These are phyloP conservation scores for Pseudorectes ferrugineus DNA, from an alignment of 2,113 vertebrate species.

Conservation along the genomic window DNA sequence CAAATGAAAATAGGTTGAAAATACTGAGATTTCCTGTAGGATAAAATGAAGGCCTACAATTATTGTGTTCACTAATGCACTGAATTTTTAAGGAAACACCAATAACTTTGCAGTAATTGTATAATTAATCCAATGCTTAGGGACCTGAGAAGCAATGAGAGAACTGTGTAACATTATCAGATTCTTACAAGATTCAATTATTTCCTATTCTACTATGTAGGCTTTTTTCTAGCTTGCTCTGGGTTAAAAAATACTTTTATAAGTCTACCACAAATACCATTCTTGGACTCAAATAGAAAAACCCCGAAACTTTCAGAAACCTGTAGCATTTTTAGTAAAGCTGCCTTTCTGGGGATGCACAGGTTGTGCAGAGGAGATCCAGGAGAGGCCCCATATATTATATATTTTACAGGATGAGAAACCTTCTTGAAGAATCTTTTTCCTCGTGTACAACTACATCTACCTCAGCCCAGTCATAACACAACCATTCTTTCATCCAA, in stretches of 20 bases:
- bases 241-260: not conserved
- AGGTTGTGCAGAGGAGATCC: not conserved
- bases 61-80: not conserved
- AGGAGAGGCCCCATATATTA: not conserved
- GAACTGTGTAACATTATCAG: not conserved
- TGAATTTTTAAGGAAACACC: not conserved
- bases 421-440: not conserved
- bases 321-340: not conserved
- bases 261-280: rapidly evolving
- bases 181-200: not conserved
- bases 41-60: not conserved
- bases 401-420: not conserved
- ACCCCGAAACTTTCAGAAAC: not conserved
- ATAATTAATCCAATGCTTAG: not conserved
- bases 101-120: not conserved
- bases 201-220: rapidly evolving
- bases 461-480: not conserved
- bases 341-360: not conserved
- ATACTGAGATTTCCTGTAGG: not conserved
- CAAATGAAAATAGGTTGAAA: not conserved
- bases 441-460: not conserved
- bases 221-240: not conserved
- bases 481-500: not conserved
- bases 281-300: not conserved
- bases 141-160: not conserved